Conservation (phyloP, 1,140 invertebrate genomes). For the Rhopalosiphum maidis region DNA sequence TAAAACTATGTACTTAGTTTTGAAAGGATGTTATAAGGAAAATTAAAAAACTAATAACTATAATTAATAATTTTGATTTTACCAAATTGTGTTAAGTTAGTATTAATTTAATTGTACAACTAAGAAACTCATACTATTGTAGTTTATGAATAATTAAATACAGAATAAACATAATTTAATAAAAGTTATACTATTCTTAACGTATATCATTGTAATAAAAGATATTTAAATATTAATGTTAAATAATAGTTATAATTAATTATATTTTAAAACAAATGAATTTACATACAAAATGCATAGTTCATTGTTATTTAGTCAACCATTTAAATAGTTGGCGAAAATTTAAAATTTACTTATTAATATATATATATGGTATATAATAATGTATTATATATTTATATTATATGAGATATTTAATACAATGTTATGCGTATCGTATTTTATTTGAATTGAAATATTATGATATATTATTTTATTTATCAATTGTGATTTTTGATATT, state of each 20-base stretch:
- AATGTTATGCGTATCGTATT: background rate
- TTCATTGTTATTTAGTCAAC: background rate
- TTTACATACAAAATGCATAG: background rate
- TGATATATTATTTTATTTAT: background rate
- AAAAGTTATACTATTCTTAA: background rate
- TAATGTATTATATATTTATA: too few relatives aligned
- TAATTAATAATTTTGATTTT: background rate
- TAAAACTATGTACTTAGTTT: background rate
- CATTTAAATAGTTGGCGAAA: background rate
- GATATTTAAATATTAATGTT: background rate
- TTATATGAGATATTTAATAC: background rate
- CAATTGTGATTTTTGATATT: background rate
- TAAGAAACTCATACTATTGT: background rate
- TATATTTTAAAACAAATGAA: background rate
- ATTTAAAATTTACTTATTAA: background rate
- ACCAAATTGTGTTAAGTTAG: background rate
- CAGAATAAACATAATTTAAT: background rate
- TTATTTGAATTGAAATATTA: background rate
- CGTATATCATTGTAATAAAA: background rate
- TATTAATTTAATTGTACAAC: background rate
- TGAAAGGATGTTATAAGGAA: background rate
- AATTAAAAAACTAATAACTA: background rate
- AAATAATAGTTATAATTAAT: background rate
- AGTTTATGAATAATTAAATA: background rate
- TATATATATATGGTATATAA: background rate